A percentile compares a stretch with the other conserved stretches of the same genome.
Evolutionary conservation across 2,888 invertebrate genomes (phyloP).

Genomic region (Drosophila pegasa): DNA sequence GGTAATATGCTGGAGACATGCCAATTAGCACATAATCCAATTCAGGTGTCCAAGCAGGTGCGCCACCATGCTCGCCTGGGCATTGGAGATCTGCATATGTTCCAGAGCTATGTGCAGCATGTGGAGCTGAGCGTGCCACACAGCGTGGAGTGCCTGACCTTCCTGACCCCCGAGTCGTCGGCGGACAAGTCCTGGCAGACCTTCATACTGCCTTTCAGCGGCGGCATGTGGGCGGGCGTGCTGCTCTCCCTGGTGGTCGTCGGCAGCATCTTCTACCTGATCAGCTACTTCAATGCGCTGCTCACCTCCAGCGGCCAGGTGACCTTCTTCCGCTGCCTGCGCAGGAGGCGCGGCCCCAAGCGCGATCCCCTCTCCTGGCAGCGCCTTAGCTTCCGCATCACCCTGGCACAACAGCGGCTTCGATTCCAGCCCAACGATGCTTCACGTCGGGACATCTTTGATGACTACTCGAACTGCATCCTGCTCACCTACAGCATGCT

Average conservation of each 20-base stretch:
- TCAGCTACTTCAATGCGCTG: constrained; percentile 86
- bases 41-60: constrained; percentile 65
- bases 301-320: constrained; percentile 34
- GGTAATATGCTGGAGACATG: constrained; percentile 68
- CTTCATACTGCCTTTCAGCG: constrained; percentile 91
- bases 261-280: constrained; percentile 88
- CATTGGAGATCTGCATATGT: constrained; percentile 92
- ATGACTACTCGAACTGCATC: constrained; percentile 90
- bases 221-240: constrained; percentile 91
- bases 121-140: constrained; percentile 92
- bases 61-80: constrained; percentile 89
- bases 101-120: constrained; percentile 88
- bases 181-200: constrained; percentile 94
- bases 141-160: constrained; percentile 93
- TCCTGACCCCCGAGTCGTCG: constrained; percentile 92
- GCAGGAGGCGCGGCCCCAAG: constrained; percentile 11
- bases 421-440: not conserved
- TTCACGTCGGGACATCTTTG: constrained; percentile 87
- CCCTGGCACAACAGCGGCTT: constrained; percentile 58
- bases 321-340: constrained; percentile 58
- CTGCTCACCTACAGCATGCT: constrained; percentile 93
- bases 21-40: not conserved
- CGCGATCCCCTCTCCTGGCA: constrained; percentile 31
- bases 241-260: constrained; percentile 88
- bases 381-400: constrained; percentile 72